phyloP scores from a whole-genome alignment of 2,797 vertebrate genomes.

The Kryptolebias ocellatus region DNA sequence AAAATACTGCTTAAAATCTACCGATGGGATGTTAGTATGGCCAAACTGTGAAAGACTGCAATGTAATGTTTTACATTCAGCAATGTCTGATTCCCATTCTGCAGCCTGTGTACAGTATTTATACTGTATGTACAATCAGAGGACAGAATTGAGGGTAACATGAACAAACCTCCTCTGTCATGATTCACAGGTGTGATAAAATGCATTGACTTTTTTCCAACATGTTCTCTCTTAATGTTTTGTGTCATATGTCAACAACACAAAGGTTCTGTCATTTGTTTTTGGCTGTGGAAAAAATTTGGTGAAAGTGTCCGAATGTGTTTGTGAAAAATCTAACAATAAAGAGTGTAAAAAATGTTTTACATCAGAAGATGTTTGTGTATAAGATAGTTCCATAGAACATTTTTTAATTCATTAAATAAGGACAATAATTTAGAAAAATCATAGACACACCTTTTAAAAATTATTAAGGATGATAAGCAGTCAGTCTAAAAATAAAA shows the following conservation, averaged over 20 bases:
- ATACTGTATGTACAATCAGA: too few relatives aligned
- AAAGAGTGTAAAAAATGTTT: too few relatives aligned
- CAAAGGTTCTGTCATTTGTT: too few relatives aligned
- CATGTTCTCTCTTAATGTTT: too few relatives aligned
- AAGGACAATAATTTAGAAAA: background rate
- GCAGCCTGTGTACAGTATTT: background rate
- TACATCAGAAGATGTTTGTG: background rate
- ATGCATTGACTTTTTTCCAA: too few relatives aligned
- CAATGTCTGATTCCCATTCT: background rate
- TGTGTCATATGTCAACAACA: too few relatives aligned
- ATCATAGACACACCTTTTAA: background rate
- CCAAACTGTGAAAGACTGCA: slow-evolving; percentile 2
- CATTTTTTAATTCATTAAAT: background rate
- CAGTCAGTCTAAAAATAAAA: background rate
- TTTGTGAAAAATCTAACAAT: too few relatives aligned
- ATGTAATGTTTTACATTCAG: background rate
- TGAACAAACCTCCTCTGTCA: background rate
- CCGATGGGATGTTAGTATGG: slow-evolving; percentile 15
- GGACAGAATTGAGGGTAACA: too few relatives aligned
- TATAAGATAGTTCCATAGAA: background rate
- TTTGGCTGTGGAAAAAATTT: too few relatives aligned
- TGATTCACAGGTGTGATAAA: background rate
- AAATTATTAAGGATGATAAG: background rate
- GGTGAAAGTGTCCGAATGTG: too few relatives aligned
- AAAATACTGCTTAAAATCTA: slow-evolving; percentile 28